Evolutionary conservation across 2,888 invertebrate species (phyloP), one percentile per base, ranked within the genome.

Genomic region (Cheilosia urbana): DNA sequence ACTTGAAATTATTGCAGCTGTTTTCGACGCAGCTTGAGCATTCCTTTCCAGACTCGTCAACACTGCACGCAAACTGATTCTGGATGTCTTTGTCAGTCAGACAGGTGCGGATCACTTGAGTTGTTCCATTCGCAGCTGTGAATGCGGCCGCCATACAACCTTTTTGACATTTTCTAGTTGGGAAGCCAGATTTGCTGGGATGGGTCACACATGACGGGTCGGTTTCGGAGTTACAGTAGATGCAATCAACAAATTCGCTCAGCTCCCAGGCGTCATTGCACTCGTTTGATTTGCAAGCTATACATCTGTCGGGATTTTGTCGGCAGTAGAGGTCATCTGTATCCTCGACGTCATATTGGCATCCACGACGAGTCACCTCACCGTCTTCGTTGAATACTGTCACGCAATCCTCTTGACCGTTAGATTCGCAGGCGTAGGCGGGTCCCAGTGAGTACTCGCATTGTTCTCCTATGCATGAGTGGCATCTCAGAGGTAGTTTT

Each of bases 251-350:
- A 49, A 87, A 90, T 0, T 90, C 90, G 0, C 21, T 68, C 0
- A 73, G 7, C 11, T 73, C 84, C 90, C 90, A 91, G 30, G 89
- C 91, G 17, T 88, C 87, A 37, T 91, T 91, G 40, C 91, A 91
- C 17, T 90, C 90, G 51, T 91, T 91, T 0, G 91, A 91, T 76
- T 92, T 92, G 81, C 91, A 91, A 3, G 4, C 87, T 47, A 89
- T 77, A 69, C 91, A 91, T 2, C 30, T 60, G 1, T 60, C 53
- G 19, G 77, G 37, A 42, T 77, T 68, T 4, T 21, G 11, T 2
- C 62, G 88, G 30, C 92, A 92, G 34, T 90, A 90, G 4, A 85
- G 80, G 80, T 91, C 90, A 45, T 88, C 88, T n/a, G 90, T 90
- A 69, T 90, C 89, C 17, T 91, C 91, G 21, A 91, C 91, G 30